phyloP scores from a whole-genome alignment of 2,888 invertebrate species.

The Hypomecis punctinalis region DNA sequence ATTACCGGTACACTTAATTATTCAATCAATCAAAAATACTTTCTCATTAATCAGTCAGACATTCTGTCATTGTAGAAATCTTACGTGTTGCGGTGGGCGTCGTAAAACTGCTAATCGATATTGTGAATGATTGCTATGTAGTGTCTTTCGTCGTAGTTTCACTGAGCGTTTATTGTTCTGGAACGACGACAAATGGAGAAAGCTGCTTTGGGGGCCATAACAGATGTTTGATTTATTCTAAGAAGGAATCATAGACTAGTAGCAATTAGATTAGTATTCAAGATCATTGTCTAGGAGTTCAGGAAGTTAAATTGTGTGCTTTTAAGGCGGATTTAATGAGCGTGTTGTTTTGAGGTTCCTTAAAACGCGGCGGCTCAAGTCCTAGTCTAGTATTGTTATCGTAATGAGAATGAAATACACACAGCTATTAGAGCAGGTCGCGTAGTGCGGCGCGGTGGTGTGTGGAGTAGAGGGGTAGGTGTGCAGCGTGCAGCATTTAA shows the following conservation, averaged over 20 bases:
- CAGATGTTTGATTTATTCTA: background rate
- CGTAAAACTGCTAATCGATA: slow-evolving; percentile 48
- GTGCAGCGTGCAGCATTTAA: slow-evolving; percentile 79
- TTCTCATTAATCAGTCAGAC: slow-evolving; percentile 24
- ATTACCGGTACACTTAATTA: slow-evolving; percentile 17
- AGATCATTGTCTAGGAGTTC: too few relatives aligned
- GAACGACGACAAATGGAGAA: slow-evolving; percentile 41
- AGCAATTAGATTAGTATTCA: too few relatives aligned
- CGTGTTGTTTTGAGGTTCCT: background rate
- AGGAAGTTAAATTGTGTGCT: too few relatives aligned
- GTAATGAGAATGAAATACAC: slow-evolving; percentile 41
- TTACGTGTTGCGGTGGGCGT: slow-evolving; percentile 45
- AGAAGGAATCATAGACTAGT: background rate
- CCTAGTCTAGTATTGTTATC: slow-evolving; percentile 36
- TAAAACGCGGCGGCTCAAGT: slow-evolving; percentile 25
- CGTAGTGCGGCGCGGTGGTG: slow-evolving; percentile 22
- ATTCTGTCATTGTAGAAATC: slow-evolving; percentile 36
- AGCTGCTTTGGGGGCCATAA: slow-evolving; percentile 31
- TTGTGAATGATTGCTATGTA: slow-evolving; percentile 48
- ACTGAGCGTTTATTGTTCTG: slow-evolving; percentile 42
- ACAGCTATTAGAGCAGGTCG: slow-evolving; percentile 24
- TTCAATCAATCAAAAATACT: slow-evolving; percentile 22
- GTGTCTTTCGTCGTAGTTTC: slow-evolving; percentile 42
- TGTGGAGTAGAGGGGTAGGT: slow-evolving; percentile 57
- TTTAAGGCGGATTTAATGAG: background rate